Evolutionary conservation across 2,113 vertebrate species (phyloP).

Genomic region (Sylvia atricapilla): DNA sequence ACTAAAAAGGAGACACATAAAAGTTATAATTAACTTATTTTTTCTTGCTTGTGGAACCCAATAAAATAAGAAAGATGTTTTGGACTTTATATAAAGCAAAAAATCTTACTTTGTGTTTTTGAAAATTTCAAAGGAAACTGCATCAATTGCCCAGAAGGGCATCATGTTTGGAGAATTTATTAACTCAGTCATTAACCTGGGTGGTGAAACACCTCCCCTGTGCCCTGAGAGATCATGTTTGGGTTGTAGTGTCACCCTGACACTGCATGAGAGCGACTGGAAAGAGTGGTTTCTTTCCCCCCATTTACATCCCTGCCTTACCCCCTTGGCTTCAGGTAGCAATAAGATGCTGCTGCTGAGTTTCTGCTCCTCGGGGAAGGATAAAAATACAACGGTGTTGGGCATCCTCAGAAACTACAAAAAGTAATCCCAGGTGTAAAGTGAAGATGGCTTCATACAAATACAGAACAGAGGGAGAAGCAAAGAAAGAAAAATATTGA

Average conservation of each 20-base stretch:
- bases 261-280: neutral
- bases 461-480: neutral
- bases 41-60: neutral
- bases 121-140: neutral
- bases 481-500: neutral
- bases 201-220: neutral
- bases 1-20: neutral
- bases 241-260: neutral
- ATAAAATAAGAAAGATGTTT: neutral
- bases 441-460: neutral
- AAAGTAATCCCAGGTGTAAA: neutral
- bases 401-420: neutral
- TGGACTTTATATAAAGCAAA: neutral
- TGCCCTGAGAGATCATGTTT: rapidly evolving
- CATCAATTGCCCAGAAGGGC: neutral
- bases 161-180: rapidly evolving
- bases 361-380: neutral
- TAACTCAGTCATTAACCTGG: neutral
- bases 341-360: neutral
- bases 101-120: rapidly evolving
- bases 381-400: rapidly evolving
- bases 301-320: neutral
- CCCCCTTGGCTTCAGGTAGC: neutral
- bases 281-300: neutral
- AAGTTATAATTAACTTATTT: neutral